These are phyloP conservation scores for Polyodon spathula DNA, from an alignment of 2,113 vertebrate genomes.

Conservation along the genomic window DNA sequence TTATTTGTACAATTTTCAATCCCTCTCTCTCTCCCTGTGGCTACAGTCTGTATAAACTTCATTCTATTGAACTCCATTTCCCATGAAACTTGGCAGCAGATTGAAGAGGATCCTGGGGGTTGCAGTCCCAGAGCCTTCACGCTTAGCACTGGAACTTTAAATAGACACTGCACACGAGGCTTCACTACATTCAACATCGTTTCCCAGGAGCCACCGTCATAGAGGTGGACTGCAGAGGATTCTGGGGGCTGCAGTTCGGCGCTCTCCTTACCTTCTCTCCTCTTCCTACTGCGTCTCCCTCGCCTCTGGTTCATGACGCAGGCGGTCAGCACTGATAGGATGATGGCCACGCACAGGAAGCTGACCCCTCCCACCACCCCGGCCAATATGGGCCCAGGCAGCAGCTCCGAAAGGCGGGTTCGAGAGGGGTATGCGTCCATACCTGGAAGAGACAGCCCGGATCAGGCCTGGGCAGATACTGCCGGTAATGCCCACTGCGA, in stretches of 20 bases:
- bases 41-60: no score
- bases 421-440: constrained; percentile 80
- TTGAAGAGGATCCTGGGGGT: no score
- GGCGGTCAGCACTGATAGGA: constrained; percentile 73
- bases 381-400: constrained; percentile 76
- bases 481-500: no score
- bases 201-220: background rate
- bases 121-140: no score
- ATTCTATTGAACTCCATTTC: no score
- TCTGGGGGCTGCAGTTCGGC: background rate
- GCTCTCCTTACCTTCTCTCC: constrained; percentile 46
- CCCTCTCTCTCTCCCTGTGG: no score
- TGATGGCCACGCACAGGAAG: constrained; percentile 77
- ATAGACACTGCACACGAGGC: no score
- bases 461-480: no score
- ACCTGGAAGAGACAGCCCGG: constrained; percentile 44
- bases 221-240: constrained; percentile 6
- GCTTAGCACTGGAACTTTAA: no score
- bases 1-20: no score
- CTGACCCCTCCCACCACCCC: constrained; percentile 81
- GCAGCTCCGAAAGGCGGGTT: constrained; percentile 66
- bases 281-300: constrained; percentile 37
- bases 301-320: constrained; percentile 78
- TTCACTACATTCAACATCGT: background rate
- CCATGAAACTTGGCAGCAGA: no score